A percentile compares a stretch with the other conserved stretches of the same genome.
Evolutionary conservation across 2,797 vertebrate species (phyloP).

Genomic region (Artibeus jamaicensis): DNA sequence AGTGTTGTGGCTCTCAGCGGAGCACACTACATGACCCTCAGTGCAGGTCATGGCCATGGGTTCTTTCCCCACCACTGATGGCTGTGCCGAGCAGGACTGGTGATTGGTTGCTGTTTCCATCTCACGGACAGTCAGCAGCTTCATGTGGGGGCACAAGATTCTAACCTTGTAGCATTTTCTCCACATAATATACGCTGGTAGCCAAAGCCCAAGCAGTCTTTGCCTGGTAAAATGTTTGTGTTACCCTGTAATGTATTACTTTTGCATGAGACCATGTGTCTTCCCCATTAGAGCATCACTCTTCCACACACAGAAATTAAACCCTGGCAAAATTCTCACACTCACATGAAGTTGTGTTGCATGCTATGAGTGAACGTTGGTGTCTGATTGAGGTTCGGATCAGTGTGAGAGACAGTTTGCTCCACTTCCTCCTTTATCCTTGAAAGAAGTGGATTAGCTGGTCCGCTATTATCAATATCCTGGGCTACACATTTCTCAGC

Average conservation of each 20-base stretch:
- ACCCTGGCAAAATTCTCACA: not conserved
- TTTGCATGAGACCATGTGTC: not conserved
- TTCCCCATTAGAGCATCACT: not conserved
- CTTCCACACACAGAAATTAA: not conserved
- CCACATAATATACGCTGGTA: not conserved
- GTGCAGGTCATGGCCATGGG: not conserved
- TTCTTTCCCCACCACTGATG: not conserved
- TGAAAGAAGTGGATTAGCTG: not conserved
- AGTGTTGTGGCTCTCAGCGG: slow-evolving; percentile 32
- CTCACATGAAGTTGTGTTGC: not conserved
- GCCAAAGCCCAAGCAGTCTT: not conserved
- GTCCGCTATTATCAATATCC: not conserved
- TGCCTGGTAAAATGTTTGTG: not conserved
- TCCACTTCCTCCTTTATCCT: not conserved
- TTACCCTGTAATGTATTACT: not conserved
- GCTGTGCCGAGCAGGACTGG: not conserved
- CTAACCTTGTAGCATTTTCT: not conserved
- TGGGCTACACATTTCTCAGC: not conserved
- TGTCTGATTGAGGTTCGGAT: not conserved
- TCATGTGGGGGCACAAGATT: not conserved
- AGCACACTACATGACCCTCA: not conserved
- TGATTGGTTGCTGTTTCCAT: not conserved
- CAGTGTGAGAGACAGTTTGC: not conserved
- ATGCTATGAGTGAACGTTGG: not conserved
- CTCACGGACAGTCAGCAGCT: not conserved